Conservation (phyloP, 2,888 invertebrate genomes). For the Gonocerus acuteangulatus region DNA sequence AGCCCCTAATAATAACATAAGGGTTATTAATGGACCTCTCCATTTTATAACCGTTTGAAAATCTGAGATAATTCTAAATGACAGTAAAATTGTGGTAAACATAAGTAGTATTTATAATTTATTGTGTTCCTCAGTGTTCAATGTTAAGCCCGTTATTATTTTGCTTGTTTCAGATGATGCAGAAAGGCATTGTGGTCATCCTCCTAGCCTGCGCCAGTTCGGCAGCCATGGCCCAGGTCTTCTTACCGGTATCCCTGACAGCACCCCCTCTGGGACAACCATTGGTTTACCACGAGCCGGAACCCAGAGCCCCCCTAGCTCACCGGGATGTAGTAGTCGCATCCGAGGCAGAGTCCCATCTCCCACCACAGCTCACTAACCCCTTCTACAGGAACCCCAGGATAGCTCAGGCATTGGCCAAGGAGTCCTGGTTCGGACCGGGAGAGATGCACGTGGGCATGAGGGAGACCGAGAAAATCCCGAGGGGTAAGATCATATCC, state of each 20-base stretch:
- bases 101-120: too few relatives aligned
- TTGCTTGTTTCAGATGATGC: slow-evolving; percentile 5
- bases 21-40: too few relatives aligned
- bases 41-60: too few relatives aligned
- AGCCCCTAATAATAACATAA: too few relatives aligned
- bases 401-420: slow-evolving; percentile 64
- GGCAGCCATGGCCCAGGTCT: slow-evolving; percentile 1
- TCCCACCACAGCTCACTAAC: slow-evolving; percentile 62
- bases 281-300: not conserved
- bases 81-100: too few relatives aligned
- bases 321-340: slow-evolving; percentile 68
- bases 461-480: slow-evolving; percentile 72
- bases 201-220: not conserved
- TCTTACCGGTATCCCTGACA: slow-evolving; percentile 5
- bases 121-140: too few relatives aligned
- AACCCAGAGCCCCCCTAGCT: slow-evolving; percentile 1
- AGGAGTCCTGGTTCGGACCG: slow-evolving; percentile 58
- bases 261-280: slow-evolving; percentile 3
- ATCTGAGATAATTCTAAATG: too few relatives aligned
- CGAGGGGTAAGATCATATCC: slow-evolving; percentile 64
- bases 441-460: slow-evolving; percentile 52
- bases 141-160: too few relatives aligned
- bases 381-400: slow-evolving; percentile 70
- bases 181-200: not conserved
- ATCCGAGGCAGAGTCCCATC: slow-evolving; percentile 60